Evolutionary conservation across 2,888 invertebrate species (phyloP), one percentile per base, ranked within the genome.

Genomic region (Clusia tigrina): DNA sequence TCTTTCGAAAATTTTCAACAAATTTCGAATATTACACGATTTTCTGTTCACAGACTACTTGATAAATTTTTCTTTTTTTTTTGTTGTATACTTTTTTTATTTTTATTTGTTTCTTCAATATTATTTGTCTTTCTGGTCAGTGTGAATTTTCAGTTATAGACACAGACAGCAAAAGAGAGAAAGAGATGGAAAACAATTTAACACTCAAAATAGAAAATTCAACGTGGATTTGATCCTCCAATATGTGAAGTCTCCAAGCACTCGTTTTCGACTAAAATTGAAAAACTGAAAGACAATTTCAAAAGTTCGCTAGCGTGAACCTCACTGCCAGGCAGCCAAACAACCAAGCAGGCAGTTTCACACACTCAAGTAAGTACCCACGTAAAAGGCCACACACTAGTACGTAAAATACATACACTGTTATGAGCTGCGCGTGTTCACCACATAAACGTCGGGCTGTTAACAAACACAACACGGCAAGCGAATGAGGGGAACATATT

Each of bases 211-310:
- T 48, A 48, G 48, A 72, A 77, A 77, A 77, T 71, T 71, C 69
- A 75, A 80, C 78, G 81, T 81, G 81, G 79, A 81, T 78, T 80
- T 80, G 79, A 81, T 79, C 79, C 81, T 81, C 78, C 81, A 80
- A 77, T 76, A 78, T 74, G 76, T 78, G 81, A 82, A 82, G 81
- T 81, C 81, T 81, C 80, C 82, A 82, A 82, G 80, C 77, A 77
- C 74, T 75, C 71, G 74, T 70, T 72, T 75, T 72, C 70, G 73
- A 77, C 48, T 48, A 20, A 48, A 48, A 20, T 15, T 48, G 48
- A 48, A 48, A 48, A 48, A 20, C 20, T 48, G 48, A 48, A 48
- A 48, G 22, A 20, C 15, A 18, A 48, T 20, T 48, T 15, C 20
- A 48, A 48, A 54, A 54, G 32, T 54, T 54, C 15, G 48, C 48